These are phyloP conservation scores for Cheilosia impressa DNA, from an alignment of 2,888 invertebrate species.

Conservation along the genomic window DNA sequence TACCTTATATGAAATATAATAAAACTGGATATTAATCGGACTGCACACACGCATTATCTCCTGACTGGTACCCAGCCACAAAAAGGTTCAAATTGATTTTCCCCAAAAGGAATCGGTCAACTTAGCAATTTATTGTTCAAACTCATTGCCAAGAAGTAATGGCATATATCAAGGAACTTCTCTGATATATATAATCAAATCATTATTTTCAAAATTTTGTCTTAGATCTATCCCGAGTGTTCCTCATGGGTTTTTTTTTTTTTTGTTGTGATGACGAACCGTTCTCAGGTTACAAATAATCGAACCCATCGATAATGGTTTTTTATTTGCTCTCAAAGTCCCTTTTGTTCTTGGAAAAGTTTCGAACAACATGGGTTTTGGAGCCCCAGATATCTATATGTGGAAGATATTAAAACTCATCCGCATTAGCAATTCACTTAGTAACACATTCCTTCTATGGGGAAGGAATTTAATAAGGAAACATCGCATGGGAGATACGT, in stretches of 20 bases:
- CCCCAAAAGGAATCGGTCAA: not conserved
- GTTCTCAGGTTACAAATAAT: conserved; percentile 19
- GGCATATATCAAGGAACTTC: not conserved
- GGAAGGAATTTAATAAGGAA: conserved; percentile 32
- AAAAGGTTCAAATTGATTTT: conserved; percentile 5
- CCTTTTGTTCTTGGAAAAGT: not conserved
- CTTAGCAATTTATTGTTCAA: not conserved
- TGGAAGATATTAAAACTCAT: not conserved
- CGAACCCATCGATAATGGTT: conserved; percentile 34
- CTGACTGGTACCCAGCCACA: not conserved
- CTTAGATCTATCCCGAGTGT: not conserved
- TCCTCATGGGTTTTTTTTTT: not conserved
- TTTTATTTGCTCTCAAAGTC: not conserved
- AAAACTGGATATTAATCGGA: not conserved
- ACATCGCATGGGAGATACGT: not conserved
- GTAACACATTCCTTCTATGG: not conserved
- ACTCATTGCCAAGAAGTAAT: not conserved
- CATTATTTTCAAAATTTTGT: not conserved
- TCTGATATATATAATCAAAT: conserved; percentile 14
- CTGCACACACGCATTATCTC: not conserved
- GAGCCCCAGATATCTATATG: not conserved
- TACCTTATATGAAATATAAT: not conserved
- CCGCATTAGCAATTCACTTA: not conserved
- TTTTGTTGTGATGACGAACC: conserved; percentile 1
- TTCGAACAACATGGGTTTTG: not conserved